phyloP scores from a whole-genome alignment of 1,140 invertebrate genomes.

The Bombus vancouverensis region DNA sequence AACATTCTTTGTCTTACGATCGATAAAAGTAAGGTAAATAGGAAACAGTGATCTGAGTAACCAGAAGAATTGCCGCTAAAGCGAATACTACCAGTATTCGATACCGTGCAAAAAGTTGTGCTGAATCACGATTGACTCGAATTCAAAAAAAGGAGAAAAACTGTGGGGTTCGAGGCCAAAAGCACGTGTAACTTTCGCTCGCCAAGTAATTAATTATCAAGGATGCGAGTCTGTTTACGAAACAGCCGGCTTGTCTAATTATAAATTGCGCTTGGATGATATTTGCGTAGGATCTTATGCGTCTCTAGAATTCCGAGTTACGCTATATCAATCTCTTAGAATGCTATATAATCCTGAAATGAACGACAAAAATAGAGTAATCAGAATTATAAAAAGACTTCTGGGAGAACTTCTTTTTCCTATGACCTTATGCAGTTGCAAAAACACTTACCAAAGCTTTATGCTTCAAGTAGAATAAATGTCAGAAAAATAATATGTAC shows the following conservation, averaged over 20 bases:
- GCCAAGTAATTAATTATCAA: constrained; percentile 51
- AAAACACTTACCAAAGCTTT: neutral
- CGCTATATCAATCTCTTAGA: neutral
- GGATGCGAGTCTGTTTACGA: constrained; percentile 52
- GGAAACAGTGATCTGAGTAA: neutral
- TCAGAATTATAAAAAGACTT: neutral
- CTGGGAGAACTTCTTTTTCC: neutral
- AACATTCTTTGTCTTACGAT: neutral
- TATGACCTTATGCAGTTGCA: neutral
- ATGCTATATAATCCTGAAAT: neutral
- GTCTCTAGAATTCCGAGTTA: constrained; percentile 17
- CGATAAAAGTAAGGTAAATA: neutral
- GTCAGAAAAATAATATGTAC: neutral
- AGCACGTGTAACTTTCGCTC: constrained; percentile 22
- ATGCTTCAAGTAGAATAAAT: neutral
- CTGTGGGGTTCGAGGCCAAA: constrained; percentile 22
- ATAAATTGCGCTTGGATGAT: constrained; percentile 43
- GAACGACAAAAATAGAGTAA: neutral
- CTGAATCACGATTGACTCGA: neutral
- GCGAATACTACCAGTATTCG: neutral
- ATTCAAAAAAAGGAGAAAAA: constrained; percentile 2
- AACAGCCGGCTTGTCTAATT: constrained; percentile 37
- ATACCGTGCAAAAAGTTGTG: too few species aligned
- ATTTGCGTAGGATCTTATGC: constrained; percentile 19
- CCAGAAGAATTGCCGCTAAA: too few species aligned